A percentile compares a stretch with the other conserved stretches of the same genome.
These are phyloP conservation scores for Hypothenemus hampei DNA, from an alignment of 1,140 invertebrate species.

Conservation along the genomic window DNA sequence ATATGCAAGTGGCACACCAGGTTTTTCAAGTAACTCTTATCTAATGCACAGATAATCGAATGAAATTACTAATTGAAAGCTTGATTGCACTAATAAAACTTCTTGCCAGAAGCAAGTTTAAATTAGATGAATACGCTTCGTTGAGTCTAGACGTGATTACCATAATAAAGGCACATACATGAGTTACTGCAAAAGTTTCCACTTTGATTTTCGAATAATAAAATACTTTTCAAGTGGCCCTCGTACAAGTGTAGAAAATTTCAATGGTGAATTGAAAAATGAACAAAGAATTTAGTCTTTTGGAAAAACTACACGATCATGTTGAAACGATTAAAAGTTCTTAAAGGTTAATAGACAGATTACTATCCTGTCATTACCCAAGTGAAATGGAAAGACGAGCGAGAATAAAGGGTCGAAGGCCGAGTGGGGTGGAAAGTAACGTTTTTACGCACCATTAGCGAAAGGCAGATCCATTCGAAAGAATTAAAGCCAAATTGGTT, in stretches of 20 bases:
- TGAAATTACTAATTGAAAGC: constrained; percentile 4
- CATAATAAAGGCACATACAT: too few relatives aligned
- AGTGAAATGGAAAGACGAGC: neutral
- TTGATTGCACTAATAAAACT: constrained; percentile 2
- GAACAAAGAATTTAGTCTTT: too few relatives aligned
- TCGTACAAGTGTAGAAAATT: too few relatives aligned
- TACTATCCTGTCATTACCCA: constrained; percentile 24
- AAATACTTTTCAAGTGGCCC: too few relatives aligned
- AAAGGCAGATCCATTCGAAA: constrained; percentile 15
- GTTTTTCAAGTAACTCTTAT: too few relatives aligned
- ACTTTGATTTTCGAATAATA: too few relatives aligned
- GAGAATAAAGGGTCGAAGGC: constrained; percentile 12
- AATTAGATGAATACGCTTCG: too few relatives aligned
- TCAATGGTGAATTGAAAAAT: too few relatives aligned
- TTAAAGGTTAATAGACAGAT: constrained; percentile 23
- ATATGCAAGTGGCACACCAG: too few relatives aligned
- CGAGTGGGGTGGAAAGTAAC: constrained; percentile 16
- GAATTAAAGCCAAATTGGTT: constrained; percentile 25
- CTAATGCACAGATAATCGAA: too few relatives aligned
- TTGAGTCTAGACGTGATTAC: too few relatives aligned
- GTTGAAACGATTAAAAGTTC: constrained; percentile 10
- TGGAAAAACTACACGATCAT: constrained; percentile 15
- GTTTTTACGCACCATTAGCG: constrained; percentile 25
- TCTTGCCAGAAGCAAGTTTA: neutral
- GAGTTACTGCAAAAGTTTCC: too few relatives aligned